phyloP scores from a whole-genome alignment of 2,113 vertebrate genomes.

The Corythornis cristatus region DNA sequence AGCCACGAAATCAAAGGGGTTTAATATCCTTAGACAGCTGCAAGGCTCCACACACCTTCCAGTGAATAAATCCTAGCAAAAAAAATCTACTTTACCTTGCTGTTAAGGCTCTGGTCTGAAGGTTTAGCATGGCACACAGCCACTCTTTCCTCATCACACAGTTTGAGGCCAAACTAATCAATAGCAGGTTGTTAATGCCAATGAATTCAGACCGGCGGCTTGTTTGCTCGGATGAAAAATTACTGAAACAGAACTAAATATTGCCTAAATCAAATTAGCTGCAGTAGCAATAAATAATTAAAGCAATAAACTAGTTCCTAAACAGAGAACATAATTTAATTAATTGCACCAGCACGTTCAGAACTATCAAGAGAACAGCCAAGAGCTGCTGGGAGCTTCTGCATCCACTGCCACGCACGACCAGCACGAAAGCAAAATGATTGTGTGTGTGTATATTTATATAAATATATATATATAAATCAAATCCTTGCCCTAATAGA shows the following conservation, averaged over 20 bases:
- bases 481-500: slow-evolving; percentile 32
- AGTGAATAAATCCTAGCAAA: not conserved
- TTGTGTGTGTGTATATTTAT: not conserved
- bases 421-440: slow-evolving; percentile 20
- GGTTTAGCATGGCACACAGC: not conserved
- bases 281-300: slow-evolving; percentile 40
- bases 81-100: not conserved
- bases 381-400: not conserved
- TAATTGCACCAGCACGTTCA: slow-evolving; percentile 10
- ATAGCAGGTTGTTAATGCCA: slow-evolving; percentile 36
- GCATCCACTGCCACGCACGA: not conserved
- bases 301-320: slow-evolving; percentile 28
- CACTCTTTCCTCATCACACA: not conserved
- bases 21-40: not conserved
- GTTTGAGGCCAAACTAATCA: slow-evolving; percentile 52
- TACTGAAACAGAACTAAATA: slow-evolving; percentile 57
- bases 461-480: slow-evolving; percentile 14
- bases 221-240: slow-evolving; percentile 39
- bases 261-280: slow-evolving; percentile 26
- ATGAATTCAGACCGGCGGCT: slow-evolving; percentile 23
- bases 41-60: not conserved
- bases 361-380: not conserved
- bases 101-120: not conserved
- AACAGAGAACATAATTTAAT: slow-evolving; percentile 27
- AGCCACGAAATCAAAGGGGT: not conserved